These are phyloP conservation scores for Ostrea denselamellosa DNA, from an alignment of 1,140 invertebrate species.

Conservation along the genomic window DNA sequence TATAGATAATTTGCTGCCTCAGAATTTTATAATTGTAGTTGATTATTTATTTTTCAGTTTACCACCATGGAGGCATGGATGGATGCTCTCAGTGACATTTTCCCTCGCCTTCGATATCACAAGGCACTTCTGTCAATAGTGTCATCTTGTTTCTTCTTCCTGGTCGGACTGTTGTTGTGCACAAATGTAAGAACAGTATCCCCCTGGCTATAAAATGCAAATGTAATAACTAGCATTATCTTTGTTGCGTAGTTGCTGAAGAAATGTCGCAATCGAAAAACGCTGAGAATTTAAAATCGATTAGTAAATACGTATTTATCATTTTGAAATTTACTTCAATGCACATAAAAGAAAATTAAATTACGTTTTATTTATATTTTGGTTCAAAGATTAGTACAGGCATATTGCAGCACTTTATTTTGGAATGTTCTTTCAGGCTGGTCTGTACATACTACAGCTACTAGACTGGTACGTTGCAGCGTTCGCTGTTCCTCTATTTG, in stretches of 20 bases:
- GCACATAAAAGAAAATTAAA: no score
- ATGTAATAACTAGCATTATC: no score
- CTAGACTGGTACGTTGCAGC: slow-evolving; percentile 42
- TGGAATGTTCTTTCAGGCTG: background rate
- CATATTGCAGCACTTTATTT: no score
- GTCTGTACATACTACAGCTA: slow-evolving; percentile 43
- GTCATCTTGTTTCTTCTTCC: background rate
- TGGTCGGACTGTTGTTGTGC: background rate
- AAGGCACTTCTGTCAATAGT: background rate
- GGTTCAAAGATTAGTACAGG: no score
- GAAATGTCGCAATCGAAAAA: no score
- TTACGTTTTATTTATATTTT: no score
- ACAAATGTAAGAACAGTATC: background rate
- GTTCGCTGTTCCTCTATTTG: slow-evolving; percentile 40
- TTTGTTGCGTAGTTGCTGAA: no score
- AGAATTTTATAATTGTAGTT: background rate
- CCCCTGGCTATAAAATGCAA: no score
- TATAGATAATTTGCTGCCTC: background rate
- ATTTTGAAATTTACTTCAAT: no score
- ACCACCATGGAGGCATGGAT: background rate
- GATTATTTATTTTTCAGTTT: background rate
- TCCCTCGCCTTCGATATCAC: background rate
- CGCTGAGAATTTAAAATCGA: no score
- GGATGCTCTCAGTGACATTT: background rate
- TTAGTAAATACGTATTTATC: no score